Base-by-base conservation (phyloP, 2,113 vertebrate species). In the Sturnus vulgaris region DNA sequence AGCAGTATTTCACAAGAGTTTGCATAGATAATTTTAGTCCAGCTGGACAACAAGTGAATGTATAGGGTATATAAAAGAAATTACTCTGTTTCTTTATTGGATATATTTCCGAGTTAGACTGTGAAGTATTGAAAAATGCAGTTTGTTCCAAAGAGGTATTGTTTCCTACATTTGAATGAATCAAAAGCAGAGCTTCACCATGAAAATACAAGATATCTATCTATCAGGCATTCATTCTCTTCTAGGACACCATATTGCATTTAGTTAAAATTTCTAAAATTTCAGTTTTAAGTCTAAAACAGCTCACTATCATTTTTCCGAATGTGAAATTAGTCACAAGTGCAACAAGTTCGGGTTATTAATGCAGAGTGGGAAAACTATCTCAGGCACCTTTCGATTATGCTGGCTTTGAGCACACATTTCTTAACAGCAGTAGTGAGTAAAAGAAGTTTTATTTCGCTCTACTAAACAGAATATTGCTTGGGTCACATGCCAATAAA, bases 261-360 rank as follows among this genome's bases (percentile, higher is more conserved):
- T 72, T 61, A 75, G 77, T 70, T 83, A 66, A 20, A 20, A 90
- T 73, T 66, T 59, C 39, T 80, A 64, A 61, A 90, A 86, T 73
- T 81, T 77, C 71, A 37, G 21, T 72, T 52, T 77, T 24, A 90
- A 76, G 59, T 60, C 55, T 75, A 27, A 86, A 93, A 49, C 25
- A 68, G 53, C 27, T 55, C 78, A 75, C 42, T 76, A 59, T 30
- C 19, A 44, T 93, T 77, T 89, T 75, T 82, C 78, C 61, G 60
- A 82, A 72, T 39, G 52, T 25, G 81, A 85, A 69, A 92, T 33
- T 18, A 86, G 53, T 78, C 65, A 37, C 55, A 82, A 96, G 93
- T 88, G 96, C 97, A 98, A 98, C 98, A 98, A 98, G 97, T 98
- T 60, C 66, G 33, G 28, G 40, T 87, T 91, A 92, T 86, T 86